These are phyloP conservation scores for Chondrosia reniformis DNA, from an alignment of 37 sponge, comb jelly and placozoan genomes.

Conservation along the genomic window DNA sequence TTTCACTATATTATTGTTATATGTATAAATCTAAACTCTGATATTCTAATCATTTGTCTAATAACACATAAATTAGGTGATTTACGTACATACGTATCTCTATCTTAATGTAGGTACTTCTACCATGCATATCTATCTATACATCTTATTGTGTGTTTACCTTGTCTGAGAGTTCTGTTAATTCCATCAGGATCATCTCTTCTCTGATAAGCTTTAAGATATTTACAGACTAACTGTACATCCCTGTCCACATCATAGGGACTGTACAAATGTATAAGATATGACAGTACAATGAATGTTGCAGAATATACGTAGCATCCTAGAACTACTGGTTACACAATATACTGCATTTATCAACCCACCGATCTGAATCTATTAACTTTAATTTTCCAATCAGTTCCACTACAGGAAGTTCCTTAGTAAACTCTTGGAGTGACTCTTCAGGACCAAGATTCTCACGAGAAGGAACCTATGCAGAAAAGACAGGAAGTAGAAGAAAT, in stretches of 20 bases:
- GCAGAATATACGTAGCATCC: too few species aligned
- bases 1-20: neutral
- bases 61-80: neutral
- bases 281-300: too few species aligned
- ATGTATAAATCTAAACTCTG: neutral
- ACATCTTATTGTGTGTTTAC: too few species aligned
- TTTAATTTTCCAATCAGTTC: slow-evolving; percentile 23
- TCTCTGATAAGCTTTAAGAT: slow-evolving; percentile 59
- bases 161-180: slow-evolving; percentile 44
- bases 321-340: too few species aligned
- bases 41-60: neutral
- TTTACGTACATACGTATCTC: too few species aligned
- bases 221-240: slow-evolving; percentile 90
- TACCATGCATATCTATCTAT: too few species aligned
- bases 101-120: too few species aligned
- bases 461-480: slow-evolving; percentile 23
- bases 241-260: slow-evolving; percentile 65
- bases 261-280: too few species aligned
- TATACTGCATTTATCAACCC: too few species aligned
- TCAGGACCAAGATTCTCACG: neutral
- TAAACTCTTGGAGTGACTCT: slow-evolving; percentile 6
- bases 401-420: slow-evolving; percentile 30
- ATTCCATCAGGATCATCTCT: slow-evolving; percentile 43
- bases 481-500: too few species aligned
- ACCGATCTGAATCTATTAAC: neutral